Evolutionary conservation across 2,888 invertebrate species (phyloP).

Genomic region (Augiades crinisus): DNA sequence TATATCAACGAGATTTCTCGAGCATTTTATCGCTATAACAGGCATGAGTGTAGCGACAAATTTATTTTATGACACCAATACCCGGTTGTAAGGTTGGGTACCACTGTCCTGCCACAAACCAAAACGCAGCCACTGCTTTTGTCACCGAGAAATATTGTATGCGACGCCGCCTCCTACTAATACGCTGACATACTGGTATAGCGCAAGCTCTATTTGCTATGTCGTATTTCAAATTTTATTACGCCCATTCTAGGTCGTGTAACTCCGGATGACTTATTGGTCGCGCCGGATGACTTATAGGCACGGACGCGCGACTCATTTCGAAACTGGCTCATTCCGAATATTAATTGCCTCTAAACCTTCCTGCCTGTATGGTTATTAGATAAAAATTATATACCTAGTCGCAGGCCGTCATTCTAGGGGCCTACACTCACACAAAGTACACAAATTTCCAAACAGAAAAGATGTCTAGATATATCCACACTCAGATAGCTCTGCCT

Average conservation of each 20-base stretch:
- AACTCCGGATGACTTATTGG: constrained; percentile 14
- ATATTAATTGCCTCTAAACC: neutral
- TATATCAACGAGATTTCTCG: too few species aligned
- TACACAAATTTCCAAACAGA: too few species aligned
- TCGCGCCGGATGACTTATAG: constrained; percentile 7
- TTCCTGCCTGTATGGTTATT: too few species aligned
- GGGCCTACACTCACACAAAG: too few species aligned
- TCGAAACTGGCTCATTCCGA: neutral
- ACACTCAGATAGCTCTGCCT: too few species aligned
- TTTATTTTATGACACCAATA: too few species aligned
- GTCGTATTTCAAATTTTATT: constrained; percentile 34
- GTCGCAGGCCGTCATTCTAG: too few species aligned
- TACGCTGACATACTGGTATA: constrained; percentile 25
- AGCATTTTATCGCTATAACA: too few species aligned
- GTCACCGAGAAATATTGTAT: constrained; percentile 9
- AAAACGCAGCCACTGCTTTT: constrained; percentile 10
- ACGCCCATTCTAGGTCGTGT: constrained; percentile 25
- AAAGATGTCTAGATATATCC: too few species aligned
- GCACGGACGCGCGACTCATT: neutral
- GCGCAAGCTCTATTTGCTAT: constrained; percentile 20
- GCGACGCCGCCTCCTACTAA: constrained; percentile 28
- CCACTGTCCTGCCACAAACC: neutral
- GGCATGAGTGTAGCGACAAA: too few species aligned
- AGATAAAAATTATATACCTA: too few species aligned
- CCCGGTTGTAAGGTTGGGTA: neutral